phyloP scores from a whole-genome alignment of 2,888 invertebrate species.

The Apotomis betuletana region DNA sequence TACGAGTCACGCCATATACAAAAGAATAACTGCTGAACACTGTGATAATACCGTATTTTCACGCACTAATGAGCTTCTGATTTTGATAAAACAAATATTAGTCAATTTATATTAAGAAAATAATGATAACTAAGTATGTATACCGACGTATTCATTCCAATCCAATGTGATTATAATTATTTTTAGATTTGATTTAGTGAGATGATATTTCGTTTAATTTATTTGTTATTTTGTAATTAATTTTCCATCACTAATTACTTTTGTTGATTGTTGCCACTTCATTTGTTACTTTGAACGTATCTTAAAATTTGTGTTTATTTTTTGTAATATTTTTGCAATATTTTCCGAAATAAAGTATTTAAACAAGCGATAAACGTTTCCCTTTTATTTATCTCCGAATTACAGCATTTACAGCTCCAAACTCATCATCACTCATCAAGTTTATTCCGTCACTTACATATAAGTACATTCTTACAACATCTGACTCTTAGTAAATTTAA shows the following conservation, averaged over 20 bases:
- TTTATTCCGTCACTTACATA: too few relatives aligned
- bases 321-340: conserved; percentile 49
- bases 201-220: background rate
- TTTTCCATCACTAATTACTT: conserved; percentile 39
- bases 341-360: conserved; percentile 45
- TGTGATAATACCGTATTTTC: conserved; percentile 65
- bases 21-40: conserved; percentile 54
- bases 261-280: conserved; percentile 50
- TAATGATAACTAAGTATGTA: conserved; percentile 31
- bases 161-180: conserved; percentile 8
- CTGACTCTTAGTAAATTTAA: too few relatives aligned
- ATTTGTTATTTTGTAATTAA: conserved; percentile 26
- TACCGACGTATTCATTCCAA: conserved; percentile 34
- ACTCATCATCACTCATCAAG: background rate
- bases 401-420: background rate
- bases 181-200: background rate
- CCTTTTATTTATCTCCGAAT: conserved; percentile 48
- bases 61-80: conserved; percentile 63
- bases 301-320: conserved; percentile 45
- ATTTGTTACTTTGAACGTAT: conserved; percentile 47
- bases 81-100: conserved; percentile 57
- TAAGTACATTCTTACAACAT: too few relatives aligned
- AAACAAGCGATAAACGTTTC: conserved; percentile 44
- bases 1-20: conserved; percentile 52
- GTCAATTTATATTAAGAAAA: conserved; percentile 55